Conservation (phyloP, 2,888 invertebrate genomes). For the Drosophila mayaguana region DNA sequence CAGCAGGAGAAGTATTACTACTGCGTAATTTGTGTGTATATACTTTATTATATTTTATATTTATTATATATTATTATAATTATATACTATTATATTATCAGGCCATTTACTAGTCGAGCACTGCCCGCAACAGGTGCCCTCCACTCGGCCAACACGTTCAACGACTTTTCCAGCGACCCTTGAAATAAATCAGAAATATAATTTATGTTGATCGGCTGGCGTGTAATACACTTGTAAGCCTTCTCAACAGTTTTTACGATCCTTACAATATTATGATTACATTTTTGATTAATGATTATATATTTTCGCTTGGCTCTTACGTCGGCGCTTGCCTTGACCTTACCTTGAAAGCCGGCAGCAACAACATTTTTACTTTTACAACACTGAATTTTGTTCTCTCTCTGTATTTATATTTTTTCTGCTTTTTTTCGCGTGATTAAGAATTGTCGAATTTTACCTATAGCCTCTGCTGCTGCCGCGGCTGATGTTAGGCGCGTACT, state of each 20-base stretch:
- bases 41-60: no score
- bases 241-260: constrained; percentile 26
- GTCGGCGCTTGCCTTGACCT: constrained; percentile 74
- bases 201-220: constrained; percentile 48
- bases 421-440: constrained; percentile 59
- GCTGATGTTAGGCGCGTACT: constrained; percentile 38
- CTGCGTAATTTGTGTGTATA: no score
- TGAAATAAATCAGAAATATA: constrained; percentile 41
- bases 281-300: constrained; percentile 61
- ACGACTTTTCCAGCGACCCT: constrained; percentile 34
- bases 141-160: background rate
- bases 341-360: constrained; percentile 63
- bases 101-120: constrained; percentile 1
- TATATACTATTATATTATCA: no score
- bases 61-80: no score
- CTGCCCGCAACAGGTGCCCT: background rate
- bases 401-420: background rate
- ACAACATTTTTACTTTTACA: constrained; percentile 69
- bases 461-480: constrained; percentile 20
- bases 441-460: constrained; percentile 38
- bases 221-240: constrained; percentile 38
- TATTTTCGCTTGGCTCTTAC: constrained; percentile 50
- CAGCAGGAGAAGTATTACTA: no score
- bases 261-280: constrained; percentile 15
- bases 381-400: constrained; percentile 16